phyloP scores from a whole-genome alignment of 1,140 invertebrate genomes.

The Lanistes nyassanus region DNA sequence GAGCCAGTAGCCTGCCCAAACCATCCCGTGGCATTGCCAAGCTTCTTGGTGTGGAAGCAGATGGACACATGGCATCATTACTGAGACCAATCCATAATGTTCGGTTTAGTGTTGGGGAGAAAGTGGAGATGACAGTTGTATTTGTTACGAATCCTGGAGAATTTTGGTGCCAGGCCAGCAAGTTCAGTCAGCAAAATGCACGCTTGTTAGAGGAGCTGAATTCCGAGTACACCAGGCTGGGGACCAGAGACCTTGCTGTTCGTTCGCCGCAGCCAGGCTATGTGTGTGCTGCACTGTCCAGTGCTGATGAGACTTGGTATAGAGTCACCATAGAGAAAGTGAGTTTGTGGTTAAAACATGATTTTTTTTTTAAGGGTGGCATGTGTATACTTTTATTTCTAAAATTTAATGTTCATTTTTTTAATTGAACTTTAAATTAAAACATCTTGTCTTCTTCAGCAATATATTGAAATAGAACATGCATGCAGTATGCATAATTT shows the following conservation, averaged over 20 bases:
- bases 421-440: too few relatives aligned
- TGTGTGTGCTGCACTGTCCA: conserved; percentile 74
- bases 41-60: background rate
- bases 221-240: conserved; percentile 35
- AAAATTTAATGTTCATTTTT: too few relatives aligned
- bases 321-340: conserved; percentile 79
- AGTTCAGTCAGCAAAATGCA: conserved; percentile 55
- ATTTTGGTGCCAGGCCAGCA: conserved; percentile 68
- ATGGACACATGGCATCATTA: background rate
- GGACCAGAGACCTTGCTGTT: conserved; percentile 22
- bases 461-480: too few relatives aligned
- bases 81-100: background rate
- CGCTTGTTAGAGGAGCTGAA: conserved; percentile 64
- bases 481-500: too few relatives aligned
- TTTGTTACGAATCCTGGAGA: conserved; percentile 41
- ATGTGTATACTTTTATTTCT: too few relatives aligned
- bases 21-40: conserved; percentile 10
- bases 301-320: conserved; percentile 81
- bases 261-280: conserved; percentile 31
- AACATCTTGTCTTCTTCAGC: too few relatives aligned
- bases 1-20: conserved; percentile 20
- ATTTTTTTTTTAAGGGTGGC: background rate
- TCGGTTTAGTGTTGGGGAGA: conserved; percentile 30
- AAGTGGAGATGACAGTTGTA: conserved; percentile 43
- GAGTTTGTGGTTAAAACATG: conserved; percentile 73